Percentiles rank a stretch among this genome's conserved stretches.
These are phyloP conservation scores for Acleris sparsana DNA, from an alignment of 2,888 invertebrate species.

Conservation along the genomic window DNA sequence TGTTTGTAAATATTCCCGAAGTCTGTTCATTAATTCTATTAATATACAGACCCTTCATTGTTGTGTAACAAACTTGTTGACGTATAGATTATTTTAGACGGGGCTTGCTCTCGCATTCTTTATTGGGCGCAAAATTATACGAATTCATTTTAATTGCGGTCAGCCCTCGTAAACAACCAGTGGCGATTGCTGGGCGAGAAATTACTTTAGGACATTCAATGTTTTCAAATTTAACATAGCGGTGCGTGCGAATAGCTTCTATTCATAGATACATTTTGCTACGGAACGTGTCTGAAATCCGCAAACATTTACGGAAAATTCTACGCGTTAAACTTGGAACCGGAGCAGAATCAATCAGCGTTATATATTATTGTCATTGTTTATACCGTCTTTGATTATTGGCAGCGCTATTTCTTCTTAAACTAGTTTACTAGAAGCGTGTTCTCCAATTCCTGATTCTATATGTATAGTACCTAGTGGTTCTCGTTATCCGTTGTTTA, in stretches of 20 bases:
- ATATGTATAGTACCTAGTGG: not conserved
- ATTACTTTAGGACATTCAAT: no score
- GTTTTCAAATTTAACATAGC: no score
- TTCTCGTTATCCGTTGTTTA: constrained; percentile 19
- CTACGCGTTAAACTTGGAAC: constrained; percentile 47
- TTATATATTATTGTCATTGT: constrained; percentile 22
- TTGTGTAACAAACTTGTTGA: constrained; percentile 38
- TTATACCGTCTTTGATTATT: constrained; percentile 11
- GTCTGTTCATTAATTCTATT: constrained; percentile 23
- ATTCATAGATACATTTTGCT: not conserved
- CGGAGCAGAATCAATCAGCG: constrained; percentile 1
- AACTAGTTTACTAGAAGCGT: constrained; percentile 4
- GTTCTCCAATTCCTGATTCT: constrained; percentile 7
- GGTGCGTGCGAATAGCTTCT: constrained; percentile 5
- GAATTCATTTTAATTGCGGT: constrained; percentile 59
- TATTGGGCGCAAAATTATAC: constrained; percentile 54
- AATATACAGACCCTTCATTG: constrained; percentile 26
- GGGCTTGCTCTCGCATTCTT: constrained; percentile 40
- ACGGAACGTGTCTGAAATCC: constrained; percentile 33
- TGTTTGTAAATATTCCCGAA: constrained; percentile 31
- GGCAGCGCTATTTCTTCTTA: not conserved
- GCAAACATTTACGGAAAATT: constrained; percentile 41
- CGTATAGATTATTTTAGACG: constrained; percentile 50
- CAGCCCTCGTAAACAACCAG: constrained; percentile 18
- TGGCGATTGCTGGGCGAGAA: not conserved